Conservation (phyloP, 2,113 vertebrate species). For the Propithecus coquereli region DNA sequence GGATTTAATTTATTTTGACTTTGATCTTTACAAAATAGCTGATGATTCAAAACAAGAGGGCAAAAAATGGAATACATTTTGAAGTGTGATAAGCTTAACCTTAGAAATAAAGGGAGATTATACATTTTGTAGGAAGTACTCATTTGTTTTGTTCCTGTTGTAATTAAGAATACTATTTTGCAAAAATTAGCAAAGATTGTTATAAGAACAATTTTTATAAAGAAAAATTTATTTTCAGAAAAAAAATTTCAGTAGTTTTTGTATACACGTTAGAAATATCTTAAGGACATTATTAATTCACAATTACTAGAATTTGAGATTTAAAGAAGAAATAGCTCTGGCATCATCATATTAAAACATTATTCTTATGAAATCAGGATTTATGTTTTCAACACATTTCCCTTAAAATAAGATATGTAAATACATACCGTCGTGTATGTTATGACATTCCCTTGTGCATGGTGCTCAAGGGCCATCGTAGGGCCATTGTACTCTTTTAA, state of each 20-base stretch:
- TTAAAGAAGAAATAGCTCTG: neutral
- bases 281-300: neutral
- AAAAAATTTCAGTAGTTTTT: neutral
- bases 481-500: neutral
- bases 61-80: neutral
- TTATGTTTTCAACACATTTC: neutral
- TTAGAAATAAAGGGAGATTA: neutral
- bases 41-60: conserved; percentile 21
- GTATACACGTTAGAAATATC: neutral
- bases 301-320: neutral
- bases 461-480: neutral
- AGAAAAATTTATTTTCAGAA: neutral
- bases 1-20: conserved; percentile 29
- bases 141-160: neutral
- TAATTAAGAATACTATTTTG: neutral
- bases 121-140: neutral
- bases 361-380: neutral
- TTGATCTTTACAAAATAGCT: conserved; percentile 42
- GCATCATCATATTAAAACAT: neutral
- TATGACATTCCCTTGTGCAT: neutral
- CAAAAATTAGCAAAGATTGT: neutral
- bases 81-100: neutral
- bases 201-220: neutral
- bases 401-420: neutral
- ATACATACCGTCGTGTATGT: neutral